Percentiles rank a stretch among this genome's conserved stretches.
These are phyloP conservation scores for Heliconius cydno DNA, from an alignment of 2,888 invertebrate species.

Conservation along the genomic window DNA sequence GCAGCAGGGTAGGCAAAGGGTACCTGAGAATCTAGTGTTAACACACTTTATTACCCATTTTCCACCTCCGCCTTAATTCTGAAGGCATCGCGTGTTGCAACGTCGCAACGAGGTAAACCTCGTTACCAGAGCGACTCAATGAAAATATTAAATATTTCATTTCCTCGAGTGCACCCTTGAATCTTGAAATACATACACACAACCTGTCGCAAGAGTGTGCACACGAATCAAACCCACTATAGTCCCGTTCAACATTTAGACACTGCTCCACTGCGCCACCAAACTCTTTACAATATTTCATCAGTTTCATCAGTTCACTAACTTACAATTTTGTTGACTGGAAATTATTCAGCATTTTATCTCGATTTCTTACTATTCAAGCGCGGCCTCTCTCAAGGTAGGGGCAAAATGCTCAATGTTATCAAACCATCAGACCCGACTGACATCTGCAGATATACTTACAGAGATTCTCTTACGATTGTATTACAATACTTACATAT, in stretches of 20 bases:
- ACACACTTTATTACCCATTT: no score
- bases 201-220: not conserved
- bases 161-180: not conserved
- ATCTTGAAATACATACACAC: not conserved
- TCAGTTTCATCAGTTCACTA: not conserved
- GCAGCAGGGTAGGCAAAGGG: no score
- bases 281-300: not conserved
- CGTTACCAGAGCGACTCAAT: no score
- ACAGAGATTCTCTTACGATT: not conserved
- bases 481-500: slow-evolving; percentile 10
- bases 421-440: slow-evolving; percentile 5
- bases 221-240: not conserved
- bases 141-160: not conserved
- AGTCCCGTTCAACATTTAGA: not conserved
- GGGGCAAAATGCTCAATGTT: not conserved
- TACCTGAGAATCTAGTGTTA: no score
- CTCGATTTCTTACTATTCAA: not conserved
- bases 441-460: not conserved
- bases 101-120: no score
- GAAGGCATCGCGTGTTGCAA: no score
- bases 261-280: not conserved
- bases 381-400: not conserved
- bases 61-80: no score
- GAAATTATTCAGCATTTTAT: not conserved
- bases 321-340: not conserved